Conservation (phyloP, 2,797 vertebrate species). For the Artibeus lituratus region DNA sequence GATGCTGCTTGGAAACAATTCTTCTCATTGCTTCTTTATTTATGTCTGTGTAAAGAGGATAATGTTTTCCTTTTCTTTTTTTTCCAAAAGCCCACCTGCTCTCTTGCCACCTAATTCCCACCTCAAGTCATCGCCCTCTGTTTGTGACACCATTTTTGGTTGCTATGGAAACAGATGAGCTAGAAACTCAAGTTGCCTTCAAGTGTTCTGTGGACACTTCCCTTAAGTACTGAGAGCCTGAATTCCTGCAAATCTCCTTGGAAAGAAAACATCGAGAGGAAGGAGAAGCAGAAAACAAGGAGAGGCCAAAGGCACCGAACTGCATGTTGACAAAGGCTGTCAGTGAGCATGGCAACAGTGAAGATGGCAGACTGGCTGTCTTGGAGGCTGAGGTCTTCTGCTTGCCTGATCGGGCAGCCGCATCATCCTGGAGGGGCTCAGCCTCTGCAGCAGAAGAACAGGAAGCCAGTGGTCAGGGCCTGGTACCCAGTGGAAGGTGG, state of each 20-base stretch:
- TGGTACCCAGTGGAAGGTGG: background rate
- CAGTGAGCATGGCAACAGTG: background rate
- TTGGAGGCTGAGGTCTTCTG: background rate
- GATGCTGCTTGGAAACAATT: background rate
- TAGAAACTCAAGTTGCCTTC: slow-evolving; percentile 18
- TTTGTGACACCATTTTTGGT: background rate
- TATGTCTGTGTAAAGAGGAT: background rate
- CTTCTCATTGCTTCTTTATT: slow-evolving; percentile 3
- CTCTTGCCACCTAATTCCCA: background rate
- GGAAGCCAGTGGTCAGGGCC: background rate
- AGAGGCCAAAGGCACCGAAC: background rate
- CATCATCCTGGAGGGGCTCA: background rate
- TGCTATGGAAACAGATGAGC: slow-evolving; percentile 37
- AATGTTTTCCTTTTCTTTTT: background rate
- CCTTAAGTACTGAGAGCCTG: slow-evolving; percentile 2
- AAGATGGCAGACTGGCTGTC: background rate
- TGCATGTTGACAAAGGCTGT: background rate
- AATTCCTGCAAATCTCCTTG: slow-evolving; percentile 34
- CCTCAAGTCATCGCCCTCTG: background rate
- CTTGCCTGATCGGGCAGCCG: background rate
- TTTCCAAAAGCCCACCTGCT: slow-evolving; percentile 12
- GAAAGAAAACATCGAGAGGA: slow-evolving; percentile 1
- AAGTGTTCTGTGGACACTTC: slow-evolving; percentile 17
- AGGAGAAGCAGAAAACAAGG: background rate
- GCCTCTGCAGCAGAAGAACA: background rate